These are phyloP conservation scores for Crambe crambe DNA, from an alignment of 37 sponge, comb jelly and placozoan genomes.

Conservation along the genomic window DNA sequence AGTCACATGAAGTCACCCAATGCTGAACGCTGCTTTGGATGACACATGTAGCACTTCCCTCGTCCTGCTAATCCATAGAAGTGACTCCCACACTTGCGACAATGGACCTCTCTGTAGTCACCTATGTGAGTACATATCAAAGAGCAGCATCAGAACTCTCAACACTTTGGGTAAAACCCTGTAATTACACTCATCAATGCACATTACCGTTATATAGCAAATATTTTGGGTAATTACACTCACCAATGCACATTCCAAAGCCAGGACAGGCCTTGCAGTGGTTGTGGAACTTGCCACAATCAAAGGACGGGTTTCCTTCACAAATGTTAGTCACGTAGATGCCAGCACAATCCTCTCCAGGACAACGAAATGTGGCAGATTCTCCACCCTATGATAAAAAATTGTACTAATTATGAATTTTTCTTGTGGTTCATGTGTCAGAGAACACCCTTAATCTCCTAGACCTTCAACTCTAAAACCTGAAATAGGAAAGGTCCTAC, in stretches of 20 bases:
- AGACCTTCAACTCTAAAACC: too few species aligned
- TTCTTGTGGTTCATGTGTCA: too few species aligned
- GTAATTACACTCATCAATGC: too few species aligned
- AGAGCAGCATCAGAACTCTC: too few species aligned
- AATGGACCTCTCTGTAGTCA: conserved; percentile 47
- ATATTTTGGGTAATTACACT: too few species aligned
- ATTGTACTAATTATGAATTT: too few species aligned
- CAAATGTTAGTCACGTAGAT: conserved; percentile 40
- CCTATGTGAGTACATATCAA: too few species aligned
- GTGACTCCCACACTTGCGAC: conserved; percentile 33
- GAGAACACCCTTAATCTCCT: too few species aligned
- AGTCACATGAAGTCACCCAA: not conserved
- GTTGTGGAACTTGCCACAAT: conserved; percentile 62
- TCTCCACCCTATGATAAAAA: not conserved
- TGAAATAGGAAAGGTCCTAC: too few species aligned
- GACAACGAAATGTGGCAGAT: conserved; percentile 9
- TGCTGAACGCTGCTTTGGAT: not conserved
- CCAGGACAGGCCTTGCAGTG: conserved; percentile 31
- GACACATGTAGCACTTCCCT: not conserved
- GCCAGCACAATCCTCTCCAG: not conserved
- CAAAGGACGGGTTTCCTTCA: conserved; percentile 15
- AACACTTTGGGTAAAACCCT: too few species aligned
- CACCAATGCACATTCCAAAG: conserved; percentile 46
- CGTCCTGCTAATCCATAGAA: conserved; percentile 10
- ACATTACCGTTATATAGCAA: too few species aligned